Conservation (phyloP, 2,888 invertebrate species). For the Uloborus plumipes region DNA sequence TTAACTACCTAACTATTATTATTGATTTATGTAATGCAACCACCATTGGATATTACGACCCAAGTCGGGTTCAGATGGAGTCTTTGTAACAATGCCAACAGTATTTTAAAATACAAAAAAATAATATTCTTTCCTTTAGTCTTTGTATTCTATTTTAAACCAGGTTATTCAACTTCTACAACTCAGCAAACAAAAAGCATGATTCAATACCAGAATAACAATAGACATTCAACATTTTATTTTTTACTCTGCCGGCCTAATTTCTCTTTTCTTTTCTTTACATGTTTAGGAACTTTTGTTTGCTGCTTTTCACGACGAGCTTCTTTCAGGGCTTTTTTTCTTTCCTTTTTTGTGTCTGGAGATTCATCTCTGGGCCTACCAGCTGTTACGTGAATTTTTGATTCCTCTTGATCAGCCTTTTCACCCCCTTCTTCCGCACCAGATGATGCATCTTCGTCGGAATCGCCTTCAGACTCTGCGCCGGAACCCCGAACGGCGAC, state of each 20-base stretch:
- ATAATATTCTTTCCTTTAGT: too few relatives aligned
- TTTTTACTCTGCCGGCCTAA: slow-evolving; percentile 70
- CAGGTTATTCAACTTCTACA: too few relatives aligned
- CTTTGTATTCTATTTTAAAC: too few relatives aligned
- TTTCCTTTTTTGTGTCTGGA: slow-evolving; percentile 74
- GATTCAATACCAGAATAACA: too few relatives aligned
- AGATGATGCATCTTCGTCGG: slow-evolving; percentile 17
- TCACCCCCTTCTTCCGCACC: slow-evolving; percentile 65
- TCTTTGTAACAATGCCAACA: too few relatives aligned
- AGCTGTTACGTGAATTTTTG: slow-evolving; percentile 66
- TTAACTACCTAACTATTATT: too few relatives aligned
- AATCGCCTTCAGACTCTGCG: slow-evolving; percentile 75
- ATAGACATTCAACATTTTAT: slow-evolving; percentile 63
- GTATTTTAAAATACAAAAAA: too few relatives aligned
- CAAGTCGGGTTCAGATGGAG: too few relatives aligned
- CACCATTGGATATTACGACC: too few relatives aligned
- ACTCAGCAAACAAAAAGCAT: too few relatives aligned
- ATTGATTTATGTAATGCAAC: too few relatives aligned
- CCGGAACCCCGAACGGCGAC: slow-evolving; percentile 77
- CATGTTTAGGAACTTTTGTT: slow-evolving; percentile 84
- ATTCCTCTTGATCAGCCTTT: slow-evolving; percentile 72
- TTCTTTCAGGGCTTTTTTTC: slow-evolving; percentile 91
- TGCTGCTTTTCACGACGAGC: slow-evolving; percentile 90
- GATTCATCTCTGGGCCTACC: slow-evolving; percentile 73
- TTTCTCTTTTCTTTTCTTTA: slow-evolving; percentile 90